A percentile compares a stretch with the other conserved stretches of the same genome.
phyloP scores from a whole-genome alignment of 2,888 invertebrate genomes.

The Adelognathus sp. region DNA sequence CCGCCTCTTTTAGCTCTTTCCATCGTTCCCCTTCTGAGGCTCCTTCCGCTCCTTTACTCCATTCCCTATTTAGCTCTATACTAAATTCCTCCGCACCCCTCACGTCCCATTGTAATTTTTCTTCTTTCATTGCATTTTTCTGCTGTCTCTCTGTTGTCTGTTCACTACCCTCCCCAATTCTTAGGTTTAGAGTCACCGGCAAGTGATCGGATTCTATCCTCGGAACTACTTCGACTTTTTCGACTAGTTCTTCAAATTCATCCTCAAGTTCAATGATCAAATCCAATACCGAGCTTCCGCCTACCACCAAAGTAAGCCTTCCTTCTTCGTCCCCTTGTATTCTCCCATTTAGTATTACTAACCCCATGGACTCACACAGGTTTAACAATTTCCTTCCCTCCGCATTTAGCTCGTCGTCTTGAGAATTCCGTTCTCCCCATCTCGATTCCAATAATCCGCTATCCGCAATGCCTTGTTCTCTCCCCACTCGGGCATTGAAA shows the following conservation, averaged over 20 bases:
- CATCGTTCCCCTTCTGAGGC: not conserved
- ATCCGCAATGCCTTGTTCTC: not conserved
- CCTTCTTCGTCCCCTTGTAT: not conserved
- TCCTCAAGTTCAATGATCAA: not conserved
- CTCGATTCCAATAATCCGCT: too few relatives aligned
- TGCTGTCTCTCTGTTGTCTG: not conserved
- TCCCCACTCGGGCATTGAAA: not conserved
- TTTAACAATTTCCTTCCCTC: not conserved
- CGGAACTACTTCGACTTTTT: not conserved
- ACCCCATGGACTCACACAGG: not conserved
- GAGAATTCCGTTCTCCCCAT: not conserved
- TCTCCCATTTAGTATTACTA: not conserved
- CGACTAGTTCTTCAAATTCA: not conserved
- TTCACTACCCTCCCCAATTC: not conserved
- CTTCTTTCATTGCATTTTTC: not conserved
- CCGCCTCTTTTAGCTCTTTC: not conserved
- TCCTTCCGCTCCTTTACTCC: not conserved
- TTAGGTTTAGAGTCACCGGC: not conserved
- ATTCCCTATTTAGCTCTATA: not conserved
- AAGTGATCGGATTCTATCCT: not conserved
- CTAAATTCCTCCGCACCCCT: not conserved
- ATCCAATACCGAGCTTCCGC: not conserved
- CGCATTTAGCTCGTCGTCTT: not conserved
- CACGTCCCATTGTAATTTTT: not conserved
- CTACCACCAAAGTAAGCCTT: not conserved